Conservation (phyloP, 2,113 vertebrate species). For the Anhinga rufa region DNA sequence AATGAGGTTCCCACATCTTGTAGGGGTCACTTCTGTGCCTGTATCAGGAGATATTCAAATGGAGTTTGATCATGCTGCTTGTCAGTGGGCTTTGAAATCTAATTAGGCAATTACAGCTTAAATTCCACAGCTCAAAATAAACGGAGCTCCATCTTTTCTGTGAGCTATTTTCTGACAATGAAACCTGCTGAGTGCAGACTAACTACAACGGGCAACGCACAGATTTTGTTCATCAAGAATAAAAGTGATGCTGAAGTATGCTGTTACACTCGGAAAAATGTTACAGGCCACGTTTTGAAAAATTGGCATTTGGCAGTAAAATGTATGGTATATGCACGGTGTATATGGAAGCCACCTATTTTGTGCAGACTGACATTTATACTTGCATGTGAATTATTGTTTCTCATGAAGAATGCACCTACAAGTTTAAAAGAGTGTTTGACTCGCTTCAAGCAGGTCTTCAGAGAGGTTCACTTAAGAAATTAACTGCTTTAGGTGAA, state of each 20-base stretch:
- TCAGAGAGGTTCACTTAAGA: neutral
- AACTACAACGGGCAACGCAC: neutral
- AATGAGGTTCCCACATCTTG: neutral
- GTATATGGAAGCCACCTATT: neutral
- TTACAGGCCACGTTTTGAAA: neutral
- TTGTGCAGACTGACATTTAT: neutral
- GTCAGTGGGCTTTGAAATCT: constrained; percentile 52
- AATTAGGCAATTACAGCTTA: constrained; percentile 38
- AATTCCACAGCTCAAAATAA: constrained; percentile 54
- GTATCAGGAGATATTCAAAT: neutral
- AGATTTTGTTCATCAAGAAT: constrained; percentile 27
- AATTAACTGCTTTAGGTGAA: neutral
- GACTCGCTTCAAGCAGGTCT: neutral
- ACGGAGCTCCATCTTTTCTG: constrained; percentile 2
- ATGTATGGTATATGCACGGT: neutral
- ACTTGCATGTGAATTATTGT: neutral
- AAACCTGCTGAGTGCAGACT: constrained; percentile 48
- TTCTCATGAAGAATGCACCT: neutral
- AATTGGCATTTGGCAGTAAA: neutral
- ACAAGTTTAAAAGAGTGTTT: neutral
- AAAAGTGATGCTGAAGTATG: constrained; percentile 9
- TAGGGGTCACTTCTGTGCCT: neutral
- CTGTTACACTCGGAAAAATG: constrained; percentile 16
- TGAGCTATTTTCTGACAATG: constrained; percentile 59
- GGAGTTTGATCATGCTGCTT: neutral